Conservation (phyloP, 2,113 vertebrate genomes). For the Pachypanchax playfairii region DNA sequence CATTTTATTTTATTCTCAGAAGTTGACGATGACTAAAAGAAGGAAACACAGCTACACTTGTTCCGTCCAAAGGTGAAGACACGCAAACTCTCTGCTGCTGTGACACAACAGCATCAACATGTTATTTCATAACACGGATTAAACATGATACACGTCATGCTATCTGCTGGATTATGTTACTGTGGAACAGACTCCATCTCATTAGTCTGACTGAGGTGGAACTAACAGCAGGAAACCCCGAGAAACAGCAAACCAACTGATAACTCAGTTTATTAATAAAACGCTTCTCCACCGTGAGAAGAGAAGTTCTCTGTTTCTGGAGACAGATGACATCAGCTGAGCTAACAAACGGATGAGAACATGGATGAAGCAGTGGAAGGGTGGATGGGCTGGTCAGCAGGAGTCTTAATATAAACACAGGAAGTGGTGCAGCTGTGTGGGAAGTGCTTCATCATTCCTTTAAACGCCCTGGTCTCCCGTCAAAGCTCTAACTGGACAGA, state of each 20-base stretch:
- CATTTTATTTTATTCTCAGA: not conserved
- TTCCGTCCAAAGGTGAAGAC: not conserved
- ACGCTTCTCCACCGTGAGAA: not conserved
- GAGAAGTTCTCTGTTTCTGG: not conserved
- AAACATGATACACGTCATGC: no score
- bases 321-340: slow-evolving; percentile 30
- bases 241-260: no score
- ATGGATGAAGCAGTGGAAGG: slow-evolving; percentile 13
- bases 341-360: slow-evolving; percentile 10
- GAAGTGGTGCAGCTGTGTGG: slow-evolving; percentile 29
- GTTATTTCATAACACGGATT: no score
- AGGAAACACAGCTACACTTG: not conserved
- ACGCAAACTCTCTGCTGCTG: not conserved
- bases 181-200: no score
- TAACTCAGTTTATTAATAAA: no score
- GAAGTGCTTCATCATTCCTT: slow-evolving; percentile 46
- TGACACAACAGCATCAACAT: not conserved
- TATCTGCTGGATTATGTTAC: no score
- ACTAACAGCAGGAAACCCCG: no score
- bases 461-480: not conserved
- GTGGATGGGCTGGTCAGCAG: slow-evolving; percentile 28
- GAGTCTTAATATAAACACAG: slow-evolving; percentile 55
- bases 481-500: not conserved
- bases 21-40: not conserved
- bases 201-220: no score